Evolutionary conservation across 2,888 invertebrate genomes (phyloP).

Genomic region (Sthenelais limicola): DNA sequence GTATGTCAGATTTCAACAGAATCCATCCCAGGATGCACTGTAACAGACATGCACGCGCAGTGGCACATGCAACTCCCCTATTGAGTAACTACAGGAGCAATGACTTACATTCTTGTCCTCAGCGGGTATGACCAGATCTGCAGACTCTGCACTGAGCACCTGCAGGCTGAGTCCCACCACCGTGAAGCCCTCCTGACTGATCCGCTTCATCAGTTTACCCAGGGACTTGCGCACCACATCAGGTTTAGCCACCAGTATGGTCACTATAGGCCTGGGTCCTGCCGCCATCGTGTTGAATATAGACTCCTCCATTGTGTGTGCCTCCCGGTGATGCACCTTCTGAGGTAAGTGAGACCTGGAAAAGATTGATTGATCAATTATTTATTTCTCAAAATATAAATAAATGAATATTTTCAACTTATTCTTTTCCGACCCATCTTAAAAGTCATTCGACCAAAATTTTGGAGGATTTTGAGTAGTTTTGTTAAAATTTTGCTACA

Average conservation of each 20-base stretch:
- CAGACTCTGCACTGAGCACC: conserved; percentile 53
- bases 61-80: neutral
- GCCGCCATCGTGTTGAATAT: conserved; percentile 62
- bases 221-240: conserved; percentile 59
- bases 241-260: conserved; percentile 65
- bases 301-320: conserved; percentile 57
- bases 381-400: no score
- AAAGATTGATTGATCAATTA: no score
- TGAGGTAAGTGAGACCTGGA: no score
- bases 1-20: no score
- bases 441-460: no score
- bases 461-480: no score
- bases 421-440: no score
- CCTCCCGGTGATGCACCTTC: no score
- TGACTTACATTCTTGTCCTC: conserved; percentile 52
- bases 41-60: neutral
- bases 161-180: conserved; percentile 59
- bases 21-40: no score
- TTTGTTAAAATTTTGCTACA: no score
- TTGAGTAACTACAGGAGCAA: neutral
- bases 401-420: no score
- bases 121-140: conserved; percentile 50
- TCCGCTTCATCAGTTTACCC: conserved; percentile 60
- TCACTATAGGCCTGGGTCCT: conserved; percentile 61
- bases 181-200: conserved; percentile 62